A percentile compares a stretch with the other conserved stretches of the same genome.
These are phyloP conservation scores for Syngnathus scovelli DNA, from an alignment of 2,113 vertebrate genomes.

Conservation along the genomic window DNA sequence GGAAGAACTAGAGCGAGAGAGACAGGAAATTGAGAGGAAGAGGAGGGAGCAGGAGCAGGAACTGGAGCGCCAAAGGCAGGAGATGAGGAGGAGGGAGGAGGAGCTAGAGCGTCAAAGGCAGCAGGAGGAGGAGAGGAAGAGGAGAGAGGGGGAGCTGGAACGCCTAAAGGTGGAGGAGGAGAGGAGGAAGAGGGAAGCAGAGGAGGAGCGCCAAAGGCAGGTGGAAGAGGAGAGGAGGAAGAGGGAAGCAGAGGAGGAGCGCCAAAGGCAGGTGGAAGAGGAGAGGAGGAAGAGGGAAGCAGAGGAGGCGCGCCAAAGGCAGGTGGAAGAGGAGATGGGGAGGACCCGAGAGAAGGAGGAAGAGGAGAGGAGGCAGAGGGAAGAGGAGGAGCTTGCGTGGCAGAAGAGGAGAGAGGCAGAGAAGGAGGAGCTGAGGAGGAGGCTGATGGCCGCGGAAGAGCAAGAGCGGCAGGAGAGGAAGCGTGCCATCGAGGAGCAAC, in stretches of 20 bases:
- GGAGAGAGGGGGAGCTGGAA: background rate
- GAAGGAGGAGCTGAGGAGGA: constrained; percentile 46
- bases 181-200: background rate
- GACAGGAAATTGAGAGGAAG: background rate
- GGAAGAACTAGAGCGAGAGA: background rate
- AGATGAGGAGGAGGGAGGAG: constrained; percentile 2
- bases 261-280: background rate
- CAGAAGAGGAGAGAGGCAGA: constrained; percentile 36
- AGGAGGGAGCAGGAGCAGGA: constrained; percentile 4
- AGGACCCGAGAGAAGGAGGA: constrained; percentile 39
- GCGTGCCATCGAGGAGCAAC: constrained; percentile 41
- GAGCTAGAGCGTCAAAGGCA: background rate
- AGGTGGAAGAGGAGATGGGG: constrained; percentile 55
- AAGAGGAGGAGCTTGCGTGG: constrained; percentile 20
- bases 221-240: background rate
- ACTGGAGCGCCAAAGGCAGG: constrained; percentile 1
- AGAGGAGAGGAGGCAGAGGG: constrained; percentile 41
- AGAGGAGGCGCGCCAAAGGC: background rate
- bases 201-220: background rate
- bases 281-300: background rate
- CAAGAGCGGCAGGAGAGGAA: constrained; percentile 40
- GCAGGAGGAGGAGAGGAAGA: background rate
- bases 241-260: background rate
- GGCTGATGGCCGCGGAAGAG: constrained; percentile 45
- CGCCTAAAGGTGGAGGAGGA: background rate